Conservation (phyloP, 1,140 invertebrate species). For the Phymastichus coffea region DNA sequence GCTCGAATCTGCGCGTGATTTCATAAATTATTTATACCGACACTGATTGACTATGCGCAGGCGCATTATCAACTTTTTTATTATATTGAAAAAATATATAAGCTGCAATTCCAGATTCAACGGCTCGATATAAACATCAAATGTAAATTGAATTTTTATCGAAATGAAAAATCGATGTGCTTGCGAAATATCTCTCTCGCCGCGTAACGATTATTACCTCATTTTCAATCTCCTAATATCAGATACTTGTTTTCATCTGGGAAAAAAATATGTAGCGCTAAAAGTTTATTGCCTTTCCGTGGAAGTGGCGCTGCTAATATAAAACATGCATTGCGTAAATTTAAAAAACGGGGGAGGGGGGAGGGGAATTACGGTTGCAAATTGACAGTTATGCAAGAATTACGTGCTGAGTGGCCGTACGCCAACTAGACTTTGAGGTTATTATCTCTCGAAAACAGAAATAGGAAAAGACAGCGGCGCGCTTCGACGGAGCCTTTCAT, state of each 20-base stretch:
- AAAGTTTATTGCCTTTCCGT: conserved; percentile 3
- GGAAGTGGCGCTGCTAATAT: not conserved
- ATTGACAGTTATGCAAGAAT: conserved; percentile 4
- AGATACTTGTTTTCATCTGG: not conserved
- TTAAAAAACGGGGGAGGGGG: too few relatives aligned
- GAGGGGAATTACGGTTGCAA: conserved; percentile 13
- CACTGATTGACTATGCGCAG: too few relatives aligned
- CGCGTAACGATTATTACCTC: conserved; percentile 1
- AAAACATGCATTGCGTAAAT: conserved; percentile 6
- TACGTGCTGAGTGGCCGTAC: not conserved
- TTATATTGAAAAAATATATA: too few relatives aligned
- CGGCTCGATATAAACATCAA: not conserved
- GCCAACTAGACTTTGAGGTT: conserved; percentile 3
- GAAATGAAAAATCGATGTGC: not conserved
- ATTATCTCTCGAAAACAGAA: conserved; percentile 1
- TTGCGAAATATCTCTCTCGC: conserved; percentile 1
- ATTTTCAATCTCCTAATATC: not conserved
- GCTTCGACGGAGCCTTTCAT: too few relatives aligned
- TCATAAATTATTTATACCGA: too few relatives aligned
- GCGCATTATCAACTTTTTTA: too few relatives aligned
- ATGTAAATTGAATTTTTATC: not conserved
- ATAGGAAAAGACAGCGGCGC: too few relatives aligned
- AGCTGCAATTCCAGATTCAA: too few relatives aligned
- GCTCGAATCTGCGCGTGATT: too few relatives aligned
- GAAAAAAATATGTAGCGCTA: not conserved